Percentiles rank a stretch among this genome's conserved stretches.
phyloP scores from a whole-genome alignment of 1,140 invertebrate species.

The Adoxophyes honmai region DNA sequence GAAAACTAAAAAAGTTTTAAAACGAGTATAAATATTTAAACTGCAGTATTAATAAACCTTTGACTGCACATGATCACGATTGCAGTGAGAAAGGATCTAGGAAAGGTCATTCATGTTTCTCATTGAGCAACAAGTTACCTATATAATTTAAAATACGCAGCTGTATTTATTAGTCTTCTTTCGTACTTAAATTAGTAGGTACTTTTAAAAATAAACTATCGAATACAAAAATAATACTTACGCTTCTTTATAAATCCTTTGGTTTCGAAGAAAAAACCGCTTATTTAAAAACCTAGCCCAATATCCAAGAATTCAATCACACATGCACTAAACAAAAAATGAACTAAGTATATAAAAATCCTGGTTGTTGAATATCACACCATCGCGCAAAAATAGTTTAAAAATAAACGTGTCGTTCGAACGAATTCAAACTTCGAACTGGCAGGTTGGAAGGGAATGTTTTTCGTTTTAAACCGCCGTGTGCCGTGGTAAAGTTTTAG shows the following conservation, averaged over 20 bases:
- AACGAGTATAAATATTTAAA: too few relatives aligned
- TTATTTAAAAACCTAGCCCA: not conserved
- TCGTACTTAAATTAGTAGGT: too few relatives aligned
- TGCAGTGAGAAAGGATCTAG: too few relatives aligned
- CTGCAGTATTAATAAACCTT: too few relatives aligned
- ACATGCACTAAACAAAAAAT: slow-evolving; percentile 11
- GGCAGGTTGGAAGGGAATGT: slow-evolving; percentile 7
- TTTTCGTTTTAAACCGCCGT: slow-evolving; percentile 5
- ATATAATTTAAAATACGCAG: too few relatives aligned
- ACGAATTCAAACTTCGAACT: slow-evolving; percentile 7
- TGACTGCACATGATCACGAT: too few relatives aligned
- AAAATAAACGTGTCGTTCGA: slow-evolving; percentile 6
- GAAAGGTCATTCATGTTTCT: too few relatives aligned
- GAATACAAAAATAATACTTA: not conserved
- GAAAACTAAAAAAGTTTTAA: too few relatives aligned
- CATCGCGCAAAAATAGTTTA: not conserved
- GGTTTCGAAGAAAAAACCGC: not conserved
- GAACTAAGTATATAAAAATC: not conserved
- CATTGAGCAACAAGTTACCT: too few relatives aligned
- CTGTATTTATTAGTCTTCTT: too few relatives aligned
- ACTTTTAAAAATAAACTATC: too few relatives aligned
- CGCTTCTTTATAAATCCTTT: not conserved
- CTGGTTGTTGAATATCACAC: slow-evolving; percentile 4
- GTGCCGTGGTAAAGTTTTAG: not conserved
- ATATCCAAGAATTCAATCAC: slow-evolving; percentile 9